Evolutionary conservation across 2,113 vertebrate genomes (phyloP).

Genomic region (Salvelinus namaycush): DNA sequence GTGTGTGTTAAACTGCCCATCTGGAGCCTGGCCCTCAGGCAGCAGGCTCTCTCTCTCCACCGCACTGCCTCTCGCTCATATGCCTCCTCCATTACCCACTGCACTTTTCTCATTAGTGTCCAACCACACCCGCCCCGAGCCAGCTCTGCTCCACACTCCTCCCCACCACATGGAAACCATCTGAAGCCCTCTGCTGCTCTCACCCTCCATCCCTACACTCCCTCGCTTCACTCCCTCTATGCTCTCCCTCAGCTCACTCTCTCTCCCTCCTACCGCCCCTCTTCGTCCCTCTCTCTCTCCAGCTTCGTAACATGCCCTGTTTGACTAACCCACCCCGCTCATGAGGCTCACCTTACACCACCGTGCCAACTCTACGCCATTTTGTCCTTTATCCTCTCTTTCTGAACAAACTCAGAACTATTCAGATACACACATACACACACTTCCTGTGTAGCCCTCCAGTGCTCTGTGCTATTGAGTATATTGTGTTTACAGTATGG

Average conservation of each 20-base stretch:
- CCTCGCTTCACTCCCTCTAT: conserved; percentile 30
- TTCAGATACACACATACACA: background rate
- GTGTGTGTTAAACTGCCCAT: conserved; percentile 51
- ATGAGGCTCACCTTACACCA: background rate
- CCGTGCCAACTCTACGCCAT: conserved; percentile 8
- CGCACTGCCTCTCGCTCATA: conserved; percentile 38
- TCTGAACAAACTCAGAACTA: background rate
- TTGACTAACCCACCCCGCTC: background rate
- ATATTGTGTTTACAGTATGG: conserved; percentile 20
- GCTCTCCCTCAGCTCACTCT: conserved; percentile 21
- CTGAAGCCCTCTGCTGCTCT: conserved; percentile 61
- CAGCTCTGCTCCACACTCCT: conserved; percentile 46
- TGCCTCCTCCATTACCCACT: conserved; percentile 68
- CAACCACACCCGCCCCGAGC: conserved; percentile 73
- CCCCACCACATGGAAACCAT: conserved; percentile 78
- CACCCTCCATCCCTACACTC: conserved; percentile 30
- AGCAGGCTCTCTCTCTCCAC: conserved; percentile 32
- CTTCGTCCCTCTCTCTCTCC: background rate
- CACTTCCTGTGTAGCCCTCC: background rate
- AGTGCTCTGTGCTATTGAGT: background rate
- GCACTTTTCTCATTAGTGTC: conserved; percentile 76
- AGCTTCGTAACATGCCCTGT: background rate
- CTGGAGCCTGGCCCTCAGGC: conserved; percentile 54
- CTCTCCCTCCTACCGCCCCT: conserved; percentile 7
- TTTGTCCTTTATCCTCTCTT: background rate